Evolutionary conservation across 2,113 vertebrate genomes (phyloP).

Genomic region (Callipepla californica): DNA sequence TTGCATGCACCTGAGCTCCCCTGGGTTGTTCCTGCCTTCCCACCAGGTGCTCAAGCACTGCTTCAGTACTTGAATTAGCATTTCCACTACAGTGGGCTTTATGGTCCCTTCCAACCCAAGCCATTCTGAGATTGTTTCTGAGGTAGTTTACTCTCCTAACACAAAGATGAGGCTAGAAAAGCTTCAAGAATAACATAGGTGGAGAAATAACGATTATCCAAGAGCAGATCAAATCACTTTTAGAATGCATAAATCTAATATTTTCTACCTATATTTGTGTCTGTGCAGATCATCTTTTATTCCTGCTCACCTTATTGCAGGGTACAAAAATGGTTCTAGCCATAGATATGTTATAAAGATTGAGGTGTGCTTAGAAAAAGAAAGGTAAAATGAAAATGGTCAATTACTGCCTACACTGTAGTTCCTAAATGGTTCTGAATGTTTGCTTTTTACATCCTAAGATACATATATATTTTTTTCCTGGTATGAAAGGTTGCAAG

Average conservation of each 20-base stretch:
- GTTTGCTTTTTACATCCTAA: neutral
- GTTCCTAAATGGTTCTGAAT: neutral
- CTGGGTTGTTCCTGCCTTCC: no score
- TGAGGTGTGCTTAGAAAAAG: neutral
- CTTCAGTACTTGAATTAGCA: no score
- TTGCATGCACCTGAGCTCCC: no score
- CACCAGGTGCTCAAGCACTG: no score
- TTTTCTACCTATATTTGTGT: neutral
- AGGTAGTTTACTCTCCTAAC: neutral
- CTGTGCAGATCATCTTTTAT: neutral
- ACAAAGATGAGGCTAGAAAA: neutral
- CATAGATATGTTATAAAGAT: neutral
- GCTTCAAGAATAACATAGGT: neutral
- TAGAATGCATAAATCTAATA: neutral
- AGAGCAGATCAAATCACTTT: neutral
- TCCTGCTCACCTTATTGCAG: neutral
- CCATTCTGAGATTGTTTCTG: neutral
- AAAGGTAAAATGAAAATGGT: neutral
- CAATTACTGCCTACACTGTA: neutral
- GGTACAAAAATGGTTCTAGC: fast-evolving
- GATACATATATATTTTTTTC: neutral
- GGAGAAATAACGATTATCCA: neutral
- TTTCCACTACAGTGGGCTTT: no score
- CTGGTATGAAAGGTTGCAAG: neutral
- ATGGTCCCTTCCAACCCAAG: no score